These are phyloP conservation scores for Huso huso DNA, from an alignment of 2,797 vertebrate genomes.

Conservation along the genomic window DNA sequence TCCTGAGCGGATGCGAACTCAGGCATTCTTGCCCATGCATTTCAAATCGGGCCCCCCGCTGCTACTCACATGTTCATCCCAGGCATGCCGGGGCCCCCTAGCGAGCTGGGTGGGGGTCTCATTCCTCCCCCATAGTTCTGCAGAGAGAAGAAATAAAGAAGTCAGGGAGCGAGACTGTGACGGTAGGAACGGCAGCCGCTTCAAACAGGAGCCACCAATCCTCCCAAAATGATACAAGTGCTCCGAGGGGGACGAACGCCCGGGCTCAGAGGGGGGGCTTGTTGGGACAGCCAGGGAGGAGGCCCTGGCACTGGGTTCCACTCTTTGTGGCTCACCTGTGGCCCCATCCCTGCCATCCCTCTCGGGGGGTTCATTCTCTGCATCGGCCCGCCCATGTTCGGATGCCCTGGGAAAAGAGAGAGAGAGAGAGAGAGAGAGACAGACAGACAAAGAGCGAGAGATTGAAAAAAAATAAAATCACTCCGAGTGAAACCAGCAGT, in stretches of 20 bases:
- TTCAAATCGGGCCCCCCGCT: too few relatives aligned
- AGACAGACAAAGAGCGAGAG: constrained; percentile 27
- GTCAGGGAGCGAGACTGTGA: background rate
- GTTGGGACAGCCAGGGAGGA: too few relatives aligned
- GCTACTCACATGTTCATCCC: constrained; percentile 80
- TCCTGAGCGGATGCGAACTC: too few relatives aligned
- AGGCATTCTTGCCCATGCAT: too few relatives aligned
- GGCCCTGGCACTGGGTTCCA: background rate
- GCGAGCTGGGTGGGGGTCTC: constrained; percentile 78
- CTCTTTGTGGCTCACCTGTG: constrained; percentile 61
- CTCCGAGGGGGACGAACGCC: background rate
- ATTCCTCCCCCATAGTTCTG: constrained; percentile 51
- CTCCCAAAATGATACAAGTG: background rate
- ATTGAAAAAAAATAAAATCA: background rate
- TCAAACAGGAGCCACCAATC: background rate
- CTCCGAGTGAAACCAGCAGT: background rate
- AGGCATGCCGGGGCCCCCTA: constrained; percentile 78
- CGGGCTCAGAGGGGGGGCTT: background rate
- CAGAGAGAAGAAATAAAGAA: background rate
- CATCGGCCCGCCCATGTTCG: constrained; percentile 76
- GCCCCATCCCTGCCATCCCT: constrained; percentile 73
- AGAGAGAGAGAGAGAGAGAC: constrained; percentile 27
- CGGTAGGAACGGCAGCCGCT: background rate
- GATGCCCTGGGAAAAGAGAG: constrained; percentile 59
- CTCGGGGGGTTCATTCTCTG: constrained; percentile 79